phyloP scores from a whole-genome alignment of 2,797 vertebrate genomes.

The Cetoscarus ocellatus region DNA sequence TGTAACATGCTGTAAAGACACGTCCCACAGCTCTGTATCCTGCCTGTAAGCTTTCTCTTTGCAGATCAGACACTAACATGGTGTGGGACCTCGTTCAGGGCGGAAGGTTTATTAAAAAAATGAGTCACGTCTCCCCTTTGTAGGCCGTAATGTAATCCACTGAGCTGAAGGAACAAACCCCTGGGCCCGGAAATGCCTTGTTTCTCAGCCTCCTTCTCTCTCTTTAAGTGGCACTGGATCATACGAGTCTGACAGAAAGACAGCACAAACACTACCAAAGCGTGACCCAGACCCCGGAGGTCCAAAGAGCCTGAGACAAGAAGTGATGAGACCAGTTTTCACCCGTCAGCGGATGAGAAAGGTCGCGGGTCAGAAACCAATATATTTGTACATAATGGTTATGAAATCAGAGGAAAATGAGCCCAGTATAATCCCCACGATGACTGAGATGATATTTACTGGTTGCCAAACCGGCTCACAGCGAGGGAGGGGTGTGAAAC shows the following conservation, averaged over 20 bases:
- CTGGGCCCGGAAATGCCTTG: slow-evolving; percentile 77
- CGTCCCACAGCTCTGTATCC: slow-evolving; percentile 17
- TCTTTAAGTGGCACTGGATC: slow-evolving; percentile 77
- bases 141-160: slow-evolving; percentile 69
- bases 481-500: slow-evolving; percentile 45
- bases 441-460: slow-evolving; percentile 59
- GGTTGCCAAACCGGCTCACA: slow-evolving; percentile 60
- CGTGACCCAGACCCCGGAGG: slow-evolving; percentile 73
- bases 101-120: slow-evolving; percentile 29
- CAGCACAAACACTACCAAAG: slow-evolving; percentile 69
- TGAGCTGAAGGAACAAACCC: slow-evolving; percentile 71
- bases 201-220: slow-evolving; percentile 74
- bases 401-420: slow-evolving; percentile 65
- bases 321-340: slow-evolving; percentile 53
- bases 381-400: slow-evolving; percentile 58
- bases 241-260: slow-evolving; percentile 72
- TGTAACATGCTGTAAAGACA: slow-evolving; percentile 30
- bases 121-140: slow-evolving; percentile 40
- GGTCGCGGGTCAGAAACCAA: slow-evolving; percentile 59
- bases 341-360: slow-evolving; percentile 67
- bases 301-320: slow-evolving; percentile 79
- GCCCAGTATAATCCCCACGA: slow-evolving; percentile 52
- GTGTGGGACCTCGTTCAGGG: slow-evolving; percentile 18
- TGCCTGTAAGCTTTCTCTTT: slow-evolving; percentile 12
- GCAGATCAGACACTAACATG: slow-evolving; percentile 36